These are phyloP conservation scores for Taxidea taxus DNA, from an alignment of 2,113 vertebrate species.

Conservation along the genomic window DNA sequence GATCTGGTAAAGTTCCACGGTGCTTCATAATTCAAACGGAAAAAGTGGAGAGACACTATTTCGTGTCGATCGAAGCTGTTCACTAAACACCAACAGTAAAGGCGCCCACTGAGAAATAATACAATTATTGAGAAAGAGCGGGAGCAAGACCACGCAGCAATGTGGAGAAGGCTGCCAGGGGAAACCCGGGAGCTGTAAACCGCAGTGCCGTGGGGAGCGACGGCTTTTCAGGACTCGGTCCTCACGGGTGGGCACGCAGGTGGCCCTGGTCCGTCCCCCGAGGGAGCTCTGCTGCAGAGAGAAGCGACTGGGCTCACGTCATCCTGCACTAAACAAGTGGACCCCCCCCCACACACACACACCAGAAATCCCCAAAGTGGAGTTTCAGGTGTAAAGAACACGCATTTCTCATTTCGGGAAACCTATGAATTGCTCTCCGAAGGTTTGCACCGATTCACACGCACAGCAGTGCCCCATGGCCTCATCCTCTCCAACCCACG, in stretches of 20 bases:
- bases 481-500: too few species aligned
- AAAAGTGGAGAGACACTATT: not conserved
- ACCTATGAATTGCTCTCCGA: fast-evolving
- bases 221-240: fast-evolving
- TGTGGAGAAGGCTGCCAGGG: not conserved
- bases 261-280: too few species aligned
- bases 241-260: not conserved
- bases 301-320: too few species aligned
- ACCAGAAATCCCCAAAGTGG: not conserved
- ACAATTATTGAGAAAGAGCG: not conserved
- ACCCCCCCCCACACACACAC: not conserved
- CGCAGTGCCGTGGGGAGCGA: fast-evolving
- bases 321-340: too few species aligned
- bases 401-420: fast-evolving
- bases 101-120: not conserved
- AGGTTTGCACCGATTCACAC: not conserved
- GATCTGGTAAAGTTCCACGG: not conserved
- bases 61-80: not conserved
- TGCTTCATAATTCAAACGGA: not conserved
- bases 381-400: not conserved
- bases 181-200: too few species aligned
- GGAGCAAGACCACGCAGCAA: too few species aligned
- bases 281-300: not conserved
- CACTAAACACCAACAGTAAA: not conserved
- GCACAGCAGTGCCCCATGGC: fast-evolving